Evolutionary conservation across 2,888 invertebrate genomes (phyloP).

Genomic region (Boloria selene): DNA sequence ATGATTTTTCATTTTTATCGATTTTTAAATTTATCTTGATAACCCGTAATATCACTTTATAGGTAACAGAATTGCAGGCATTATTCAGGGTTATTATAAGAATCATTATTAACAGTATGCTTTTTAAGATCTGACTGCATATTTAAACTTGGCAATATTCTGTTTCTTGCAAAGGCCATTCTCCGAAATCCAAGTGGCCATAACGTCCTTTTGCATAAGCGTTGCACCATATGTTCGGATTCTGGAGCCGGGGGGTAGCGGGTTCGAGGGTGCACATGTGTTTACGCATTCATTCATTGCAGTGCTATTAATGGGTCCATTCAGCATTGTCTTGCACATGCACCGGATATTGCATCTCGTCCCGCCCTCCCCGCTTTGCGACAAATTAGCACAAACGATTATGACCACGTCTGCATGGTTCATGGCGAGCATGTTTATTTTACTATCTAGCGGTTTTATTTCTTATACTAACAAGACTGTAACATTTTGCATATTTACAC

Average conservation of each 20-base stretch:
- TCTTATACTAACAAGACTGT: constrained; percentile 24
- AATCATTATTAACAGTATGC: no score
- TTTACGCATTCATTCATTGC: constrained; percentile 76
- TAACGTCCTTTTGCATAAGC: constrained; percentile 72
- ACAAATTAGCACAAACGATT: constrained; percentile 72
- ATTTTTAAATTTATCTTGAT: no score
- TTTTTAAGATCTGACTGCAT: neutral
- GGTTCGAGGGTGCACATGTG: constrained; percentile 65
- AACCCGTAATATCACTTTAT: no score
- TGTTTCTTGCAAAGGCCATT: constrained; percentile 59
- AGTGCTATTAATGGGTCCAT: constrained; percentile 77
- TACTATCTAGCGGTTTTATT: constrained; percentile 33
- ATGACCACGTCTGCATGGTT: constrained; percentile 41
- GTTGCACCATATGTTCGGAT: constrained; percentile 62
- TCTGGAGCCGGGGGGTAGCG: constrained; percentile 58
- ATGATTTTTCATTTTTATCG: no score
- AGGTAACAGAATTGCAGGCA: no score
- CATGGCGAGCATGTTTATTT: constrained; percentile 38
- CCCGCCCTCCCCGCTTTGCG: constrained; percentile 50
- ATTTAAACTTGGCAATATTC: constrained; percentile 21
- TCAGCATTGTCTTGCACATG: constrained; percentile 79
- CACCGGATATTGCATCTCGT: constrained; percentile 67
- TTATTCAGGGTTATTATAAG: no score
- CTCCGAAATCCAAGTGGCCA: constrained; percentile 74
- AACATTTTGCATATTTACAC: constrained; percentile 23